A percentile compares a stretch with the other conserved stretches of the same genome.
These are phyloP conservation scores for Bugulina stolonifera DNA, from an alignment of 2,888 invertebrate genomes.

Conservation along the genomic window DNA sequence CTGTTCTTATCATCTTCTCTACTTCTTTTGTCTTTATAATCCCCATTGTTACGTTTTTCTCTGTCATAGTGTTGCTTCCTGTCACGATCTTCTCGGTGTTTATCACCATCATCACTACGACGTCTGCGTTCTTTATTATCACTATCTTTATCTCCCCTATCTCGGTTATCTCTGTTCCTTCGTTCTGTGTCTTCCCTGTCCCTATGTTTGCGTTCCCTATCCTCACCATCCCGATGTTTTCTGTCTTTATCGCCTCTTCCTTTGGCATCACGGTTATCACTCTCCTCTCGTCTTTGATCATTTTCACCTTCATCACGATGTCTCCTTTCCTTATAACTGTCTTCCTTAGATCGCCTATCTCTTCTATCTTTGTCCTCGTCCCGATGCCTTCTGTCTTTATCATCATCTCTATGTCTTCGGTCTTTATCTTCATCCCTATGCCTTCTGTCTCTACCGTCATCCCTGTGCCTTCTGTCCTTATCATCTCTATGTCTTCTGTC, in stretches of 20 bases:
- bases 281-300: not conserved
- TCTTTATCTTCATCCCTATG: constrained; percentile 28
- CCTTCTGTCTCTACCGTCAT: constrained; percentile 27
- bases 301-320: not conserved
- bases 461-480: not conserved
- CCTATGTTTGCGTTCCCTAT: not conserved
- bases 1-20: constrained; percentile 23
- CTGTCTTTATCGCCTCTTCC: not conserved
- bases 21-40: not conserved
- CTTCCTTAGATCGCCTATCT: too few species aligned
- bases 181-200: not conserved
- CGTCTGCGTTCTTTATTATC: not conserved
- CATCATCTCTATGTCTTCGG: constrained; percentile 7
- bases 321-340: not conserved
- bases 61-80: not conserved
- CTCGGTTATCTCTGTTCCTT: not conserved
- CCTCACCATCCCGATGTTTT: constrained; percentile 22
- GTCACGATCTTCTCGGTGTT: not conserved
- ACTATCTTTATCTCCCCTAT: not conserved
- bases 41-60: not conserved
- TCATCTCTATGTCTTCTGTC: constrained; percentile 12
- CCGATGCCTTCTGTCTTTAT: constrained; percentile 31
- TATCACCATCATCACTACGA: not conserved
- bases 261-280: not conserved
- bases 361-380: constrained; percentile 30